Evolutionary conservation across 1,140 invertebrate species (phyloP).

Genomic region (Gyrodactylus salaris): DNA sequence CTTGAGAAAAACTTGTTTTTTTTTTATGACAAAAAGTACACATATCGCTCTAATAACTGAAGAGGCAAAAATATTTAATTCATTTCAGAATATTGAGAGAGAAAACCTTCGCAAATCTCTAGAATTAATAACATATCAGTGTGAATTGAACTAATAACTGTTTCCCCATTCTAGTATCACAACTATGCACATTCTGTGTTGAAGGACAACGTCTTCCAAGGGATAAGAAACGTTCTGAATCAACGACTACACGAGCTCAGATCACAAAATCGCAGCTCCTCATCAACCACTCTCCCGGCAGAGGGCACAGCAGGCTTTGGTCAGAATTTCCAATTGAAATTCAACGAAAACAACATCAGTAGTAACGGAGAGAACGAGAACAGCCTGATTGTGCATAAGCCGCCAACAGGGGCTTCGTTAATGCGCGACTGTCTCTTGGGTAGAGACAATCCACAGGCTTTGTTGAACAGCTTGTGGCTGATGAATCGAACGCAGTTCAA

Average conservation of each 20-base stretch:
- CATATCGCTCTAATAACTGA: too few relatives aligned
- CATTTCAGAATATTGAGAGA: too few relatives aligned
- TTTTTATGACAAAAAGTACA: too few relatives aligned
- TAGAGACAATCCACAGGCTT: not conserved
- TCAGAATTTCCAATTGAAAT: not conserved
- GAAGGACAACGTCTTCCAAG: not conserved
- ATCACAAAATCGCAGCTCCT: not conserved
- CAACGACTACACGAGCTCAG: constrained; percentile 3
- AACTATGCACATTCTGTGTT: constrained; percentile 2
- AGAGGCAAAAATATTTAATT: too few relatives aligned
- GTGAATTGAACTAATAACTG: not conserved
- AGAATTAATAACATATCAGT: too few relatives aligned
- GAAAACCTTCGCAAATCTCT: too few relatives aligned
- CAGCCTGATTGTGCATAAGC: not conserved
- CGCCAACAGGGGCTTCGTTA: not conserved
- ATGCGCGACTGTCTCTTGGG: not conserved
- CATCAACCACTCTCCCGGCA: not conserved
- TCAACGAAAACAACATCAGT: not conserved
- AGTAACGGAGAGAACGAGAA: not conserved
- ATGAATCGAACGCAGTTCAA: constrained; percentile 1
- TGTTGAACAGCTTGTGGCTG: constrained; percentile 6
- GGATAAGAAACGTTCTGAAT: not conserved
- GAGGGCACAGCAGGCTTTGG: not conserved
- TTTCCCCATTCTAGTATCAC: not conserved
- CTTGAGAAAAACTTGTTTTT: too few relatives aligned